phyloP scores from a whole-genome alignment of 2,888 invertebrate species.

The Drosophila paranaensis region DNA sequence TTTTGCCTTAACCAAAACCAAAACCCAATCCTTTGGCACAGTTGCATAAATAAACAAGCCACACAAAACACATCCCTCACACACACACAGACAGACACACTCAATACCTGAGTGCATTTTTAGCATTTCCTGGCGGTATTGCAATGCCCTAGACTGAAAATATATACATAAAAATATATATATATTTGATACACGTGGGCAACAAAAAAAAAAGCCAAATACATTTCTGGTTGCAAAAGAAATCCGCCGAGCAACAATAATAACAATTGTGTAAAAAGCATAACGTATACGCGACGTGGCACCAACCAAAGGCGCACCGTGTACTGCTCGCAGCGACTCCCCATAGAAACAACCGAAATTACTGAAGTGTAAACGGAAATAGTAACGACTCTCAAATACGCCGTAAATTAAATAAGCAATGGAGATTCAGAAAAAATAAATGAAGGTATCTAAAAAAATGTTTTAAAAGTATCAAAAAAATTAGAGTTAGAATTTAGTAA shows the following conservation, averaged over 20 bases:
- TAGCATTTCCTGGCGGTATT: constrained; percentile 63
- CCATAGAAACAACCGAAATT: constrained; percentile 30
- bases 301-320: constrained; percentile 27
- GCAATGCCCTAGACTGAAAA: constrained; percentile 41
- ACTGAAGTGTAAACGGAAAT: constrained; percentile 22
- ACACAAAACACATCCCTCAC: constrained; percentile 36
- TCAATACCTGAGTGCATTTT: constrained; percentile 73
- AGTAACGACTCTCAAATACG: constrained; percentile 29
- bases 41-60: constrained; percentile 72
- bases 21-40: constrained; percentile 57
- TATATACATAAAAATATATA: constrained; percentile 31
- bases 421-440: too few species aligned
- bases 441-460: too few species aligned
- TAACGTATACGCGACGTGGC: constrained; percentile 75
- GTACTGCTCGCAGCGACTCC: constrained; percentile 15
- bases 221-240: constrained; percentile 32
- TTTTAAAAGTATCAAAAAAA: too few species aligned
- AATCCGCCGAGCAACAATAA: constrained; percentile 42
- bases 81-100: constrained; percentile 19
- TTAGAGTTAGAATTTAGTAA: too few species aligned
- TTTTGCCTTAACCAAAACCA: constrained; percentile 34
- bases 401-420: constrained; percentile 1
- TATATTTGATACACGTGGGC: constrained; percentile 54
- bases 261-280: constrained; percentile 69
- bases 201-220: constrained; percentile 20